Evolutionary conservation across 2,797 vertebrate species (phyloP).

Genomic region (Halcyon leucocephala): DNA sequence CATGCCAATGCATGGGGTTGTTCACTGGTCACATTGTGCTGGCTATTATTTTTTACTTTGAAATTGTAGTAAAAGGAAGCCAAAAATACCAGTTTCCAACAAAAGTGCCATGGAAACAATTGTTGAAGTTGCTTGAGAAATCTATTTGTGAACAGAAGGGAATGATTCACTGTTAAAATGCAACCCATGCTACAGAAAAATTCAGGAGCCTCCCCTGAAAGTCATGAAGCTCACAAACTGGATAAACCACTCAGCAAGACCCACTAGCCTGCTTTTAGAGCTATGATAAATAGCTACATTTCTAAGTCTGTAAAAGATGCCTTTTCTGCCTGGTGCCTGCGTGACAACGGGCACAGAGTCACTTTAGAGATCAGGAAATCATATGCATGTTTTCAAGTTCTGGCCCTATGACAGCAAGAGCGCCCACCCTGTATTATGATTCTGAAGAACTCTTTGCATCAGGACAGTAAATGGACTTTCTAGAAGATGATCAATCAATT

Average conservation of each 20-base stretch:
- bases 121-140: conserved; percentile 42
- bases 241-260: background rate
- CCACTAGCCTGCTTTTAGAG: background rate
- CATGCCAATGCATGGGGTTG: background rate
- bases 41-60: conserved; percentile 27
- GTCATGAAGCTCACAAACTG: background rate
- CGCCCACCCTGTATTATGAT: background rate
- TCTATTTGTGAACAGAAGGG: conserved; percentile 27
- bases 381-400: background rate
- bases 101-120: conserved; percentile 52
- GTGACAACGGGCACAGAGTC: background rate
- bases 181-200: background rate
- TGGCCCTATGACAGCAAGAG: background rate
- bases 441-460: background rate
- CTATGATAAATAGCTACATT: background rate
- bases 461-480: background rate
- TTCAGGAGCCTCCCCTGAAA: background rate
- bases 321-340: background rate
- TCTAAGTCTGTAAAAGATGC: background rate
- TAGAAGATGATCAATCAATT: background rate
- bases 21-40: background rate
- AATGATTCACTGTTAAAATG: conserved; percentile 39
- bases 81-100: conserved; percentile 37
- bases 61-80: conserved; percentile 30
- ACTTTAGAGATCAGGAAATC: background rate